Evolutionary conservation across 2,888 invertebrate species (phyloP).

Genomic region (Ormia ochracea): DNA sequence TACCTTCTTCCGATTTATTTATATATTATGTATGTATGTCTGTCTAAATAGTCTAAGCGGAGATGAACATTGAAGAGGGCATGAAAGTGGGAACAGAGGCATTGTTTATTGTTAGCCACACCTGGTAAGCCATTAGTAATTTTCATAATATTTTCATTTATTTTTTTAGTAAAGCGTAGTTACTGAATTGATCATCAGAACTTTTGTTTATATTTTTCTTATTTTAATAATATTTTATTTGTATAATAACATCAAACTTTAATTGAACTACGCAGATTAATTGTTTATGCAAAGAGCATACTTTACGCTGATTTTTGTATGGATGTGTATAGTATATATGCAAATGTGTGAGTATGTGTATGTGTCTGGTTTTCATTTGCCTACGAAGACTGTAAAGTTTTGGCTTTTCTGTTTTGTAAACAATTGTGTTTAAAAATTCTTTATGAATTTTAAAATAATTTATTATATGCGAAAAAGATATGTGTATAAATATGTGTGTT

Average conservation of each 20-base stretch:
- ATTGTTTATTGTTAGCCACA: neutral
- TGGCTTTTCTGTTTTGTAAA: constrained; percentile 11
- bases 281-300: constrained; percentile 54
- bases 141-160: constrained; percentile 6
- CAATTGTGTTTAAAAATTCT: constrained; percentile 11
- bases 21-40: too few species aligned
- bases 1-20: too few species aligned
- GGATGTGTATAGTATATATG: too few species aligned
- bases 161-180: neutral
- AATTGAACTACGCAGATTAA: constrained; percentile 56
- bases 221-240: constrained; percentile 1
- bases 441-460: constrained; percentile 31
- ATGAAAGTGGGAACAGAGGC: neutral
- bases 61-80: neutral
- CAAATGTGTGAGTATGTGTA: too few species aligned
- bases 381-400: neutral
- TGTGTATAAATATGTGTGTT: too few species aligned
- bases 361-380: constrained; percentile 12
- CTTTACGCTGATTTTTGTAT: neutral
- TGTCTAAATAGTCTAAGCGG: too few species aligned
- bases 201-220: constrained; percentile 18
- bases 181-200: constrained; percentile 2
- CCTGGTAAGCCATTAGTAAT: neutral
- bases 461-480: neutral
- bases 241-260: neutral